A percentile compares a stretch with the other conserved stretches of the same genome.
phyloP scores from a whole-genome alignment of 1,140 invertebrate species.

The Drosophila oshimai region DNA sequence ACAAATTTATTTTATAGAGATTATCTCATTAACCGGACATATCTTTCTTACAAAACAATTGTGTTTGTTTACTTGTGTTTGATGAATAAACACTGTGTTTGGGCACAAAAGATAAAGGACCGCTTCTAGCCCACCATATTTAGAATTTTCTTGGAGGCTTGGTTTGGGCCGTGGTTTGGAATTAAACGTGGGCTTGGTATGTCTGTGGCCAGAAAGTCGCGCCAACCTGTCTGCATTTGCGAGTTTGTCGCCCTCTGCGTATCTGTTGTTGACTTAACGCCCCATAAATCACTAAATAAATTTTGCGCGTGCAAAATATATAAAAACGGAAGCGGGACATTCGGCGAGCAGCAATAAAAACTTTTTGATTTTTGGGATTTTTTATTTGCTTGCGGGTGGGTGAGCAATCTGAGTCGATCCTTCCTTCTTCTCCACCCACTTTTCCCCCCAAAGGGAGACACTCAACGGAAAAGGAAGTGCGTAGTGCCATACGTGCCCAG shows the following conservation, averaged over 20 bases:
- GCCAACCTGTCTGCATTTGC: constrained; percentile 41
- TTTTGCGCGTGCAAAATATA: constrained; percentile 70
- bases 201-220: constrained; percentile 37
- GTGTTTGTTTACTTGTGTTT: no score
- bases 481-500: constrained; percentile 72
- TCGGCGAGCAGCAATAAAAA: constrained; percentile 62
- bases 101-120: background rate
- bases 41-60: no score
- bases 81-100: no score
- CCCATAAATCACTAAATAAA: constrained; percentile 76
- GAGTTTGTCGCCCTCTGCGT: constrained; percentile 50
- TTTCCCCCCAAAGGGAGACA: constrained; percentile 3
- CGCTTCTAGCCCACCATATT: background rate
- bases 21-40: no score
- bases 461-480: constrained; percentile 70
- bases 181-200: background rate
- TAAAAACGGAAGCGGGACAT: constrained; percentile 35
- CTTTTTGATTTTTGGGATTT: constrained; percentile 63
- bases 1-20: no score
- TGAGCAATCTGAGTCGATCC: constrained; percentile 54
- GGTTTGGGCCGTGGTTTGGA: background rate
- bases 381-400: constrained; percentile 48
- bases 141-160: constrained; percentile 6
- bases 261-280: constrained; percentile 59
- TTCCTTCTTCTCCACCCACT: no score